These are phyloP conservation scores for Dendrocincla fuliginosa DNA, from an alignment of 2,797 vertebrate species.

Conservation along the genomic window DNA sequence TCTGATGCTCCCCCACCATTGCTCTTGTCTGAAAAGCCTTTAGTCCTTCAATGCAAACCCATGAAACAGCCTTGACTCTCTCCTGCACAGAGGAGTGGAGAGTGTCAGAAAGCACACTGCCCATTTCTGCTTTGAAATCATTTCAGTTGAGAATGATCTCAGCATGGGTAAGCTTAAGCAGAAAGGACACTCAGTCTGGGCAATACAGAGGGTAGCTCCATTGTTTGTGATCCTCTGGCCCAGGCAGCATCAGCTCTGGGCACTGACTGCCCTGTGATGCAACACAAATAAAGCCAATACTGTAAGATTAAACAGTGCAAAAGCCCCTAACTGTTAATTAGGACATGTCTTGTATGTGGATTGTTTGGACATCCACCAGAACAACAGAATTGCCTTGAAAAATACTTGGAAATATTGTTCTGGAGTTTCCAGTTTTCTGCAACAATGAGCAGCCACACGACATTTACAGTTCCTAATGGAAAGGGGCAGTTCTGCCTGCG, in stretches of 20 bases:
- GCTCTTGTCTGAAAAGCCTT: background rate
- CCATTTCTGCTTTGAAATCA: background rate
- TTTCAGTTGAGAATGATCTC: background rate
- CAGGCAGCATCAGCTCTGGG: background rate
- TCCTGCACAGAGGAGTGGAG: background rate
- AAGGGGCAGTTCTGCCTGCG: background rate
- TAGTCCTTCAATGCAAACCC: background rate
- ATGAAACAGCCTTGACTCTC: background rate
- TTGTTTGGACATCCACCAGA: background rate
- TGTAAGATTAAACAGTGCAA: background rate
- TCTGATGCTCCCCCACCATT: background rate
- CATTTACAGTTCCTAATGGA: background rate
- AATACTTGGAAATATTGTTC: background rate
- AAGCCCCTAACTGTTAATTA: background rate
- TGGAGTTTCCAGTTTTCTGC: background rate
- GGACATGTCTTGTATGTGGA: background rate
- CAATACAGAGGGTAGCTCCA: background rate
- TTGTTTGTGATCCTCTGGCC: background rate
- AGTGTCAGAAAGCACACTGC: background rate
- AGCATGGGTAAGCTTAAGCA: background rate
- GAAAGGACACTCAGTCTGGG: background rate
- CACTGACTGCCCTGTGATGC: background rate
- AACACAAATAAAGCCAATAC: background rate
- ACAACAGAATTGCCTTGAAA: background rate
- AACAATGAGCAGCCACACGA: accelerated